These are phyloP conservation scores for Leptocoma aspasia DNA, from an alignment of 2,113 vertebrate species.

Conservation along the genomic window DNA sequence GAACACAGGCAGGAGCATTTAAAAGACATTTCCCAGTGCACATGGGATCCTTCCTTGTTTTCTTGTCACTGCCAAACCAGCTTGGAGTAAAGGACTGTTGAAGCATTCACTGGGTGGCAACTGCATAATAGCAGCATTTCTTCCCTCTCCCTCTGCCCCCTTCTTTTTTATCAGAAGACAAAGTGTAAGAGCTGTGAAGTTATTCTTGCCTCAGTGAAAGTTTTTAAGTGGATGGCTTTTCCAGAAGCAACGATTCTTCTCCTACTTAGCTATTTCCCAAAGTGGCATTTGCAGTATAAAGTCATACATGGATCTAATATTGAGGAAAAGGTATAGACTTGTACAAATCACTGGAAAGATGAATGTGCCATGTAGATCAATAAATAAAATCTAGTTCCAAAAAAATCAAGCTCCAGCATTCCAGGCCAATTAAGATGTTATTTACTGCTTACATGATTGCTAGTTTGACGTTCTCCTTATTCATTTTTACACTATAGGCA, in stretches of 20 bases:
- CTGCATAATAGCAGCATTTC: not conserved
- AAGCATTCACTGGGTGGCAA: not conserved
- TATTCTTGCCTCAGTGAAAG: conserved; percentile 20
- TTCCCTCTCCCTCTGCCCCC: not conserved
- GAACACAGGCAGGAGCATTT: not conserved
- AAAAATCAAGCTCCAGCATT: conserved; percentile 66
- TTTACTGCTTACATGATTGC: conserved; percentile 67
- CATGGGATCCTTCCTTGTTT: conserved; percentile 29
- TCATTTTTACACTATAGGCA: conserved; percentile 51
- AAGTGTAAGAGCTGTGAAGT: conserved; percentile 47
- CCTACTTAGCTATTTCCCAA: conserved; percentile 54
- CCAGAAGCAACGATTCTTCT: conserved; percentile 39
- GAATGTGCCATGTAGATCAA: conserved; percentile 69
- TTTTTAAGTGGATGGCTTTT: conserved; percentile 65
- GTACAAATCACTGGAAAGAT: conserved; percentile 67
- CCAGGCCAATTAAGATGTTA: conserved; percentile 71
- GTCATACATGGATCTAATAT: conserved; percentile 49
- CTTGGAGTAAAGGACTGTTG: conserved; percentile 31
- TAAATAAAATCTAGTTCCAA: conserved; percentile 68
- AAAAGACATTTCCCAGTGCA: conserved; percentile 15
- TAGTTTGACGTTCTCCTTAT: conserved; percentile 50
- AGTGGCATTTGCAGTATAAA: conserved; percentile 70
- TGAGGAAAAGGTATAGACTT: conserved; percentile 65
- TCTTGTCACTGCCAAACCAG: not conserved
- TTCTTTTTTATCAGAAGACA: conserved; percentile 30